Evolutionary conservation across 30 jellyfish, hydroid and myxozoan species (phyloP).

Genomic region (Aurelia sp.): DNA sequence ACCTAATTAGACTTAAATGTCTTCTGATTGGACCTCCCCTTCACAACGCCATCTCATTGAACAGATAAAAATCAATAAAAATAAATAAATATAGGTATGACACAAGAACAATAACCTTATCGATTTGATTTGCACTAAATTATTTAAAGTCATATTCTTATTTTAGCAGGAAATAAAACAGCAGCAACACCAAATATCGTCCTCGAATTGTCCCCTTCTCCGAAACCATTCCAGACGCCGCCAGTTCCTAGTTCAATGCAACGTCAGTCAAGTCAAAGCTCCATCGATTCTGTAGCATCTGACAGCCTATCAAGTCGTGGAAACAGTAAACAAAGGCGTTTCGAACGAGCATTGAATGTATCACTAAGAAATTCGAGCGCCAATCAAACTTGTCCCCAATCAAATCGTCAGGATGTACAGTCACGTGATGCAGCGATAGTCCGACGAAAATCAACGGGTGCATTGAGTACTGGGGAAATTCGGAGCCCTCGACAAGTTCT

Average conservation of each 20-base stretch:
- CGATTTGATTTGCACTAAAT: too few relatives aligned
- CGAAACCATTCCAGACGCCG: neutral
- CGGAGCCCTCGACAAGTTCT: neutral
- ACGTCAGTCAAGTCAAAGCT: slow-evolving; percentile 55
- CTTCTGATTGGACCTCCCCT: too few relatives aligned
- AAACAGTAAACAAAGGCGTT: slow-evolving; percentile 27
- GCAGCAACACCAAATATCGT: too few relatives aligned
- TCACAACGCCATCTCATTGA: too few relatives aligned
- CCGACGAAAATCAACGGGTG: slow-evolving; percentile 15
- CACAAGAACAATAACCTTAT: too few relatives aligned
- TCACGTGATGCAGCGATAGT: slow-evolving; percentile 7
- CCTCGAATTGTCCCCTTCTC: neutral
- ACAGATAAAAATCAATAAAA: too few relatives aligned
- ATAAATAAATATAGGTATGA: too few relatives aligned
- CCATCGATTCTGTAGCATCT: slow-evolving; percentile 40
- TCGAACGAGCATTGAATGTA: slow-evolving; percentile 43
- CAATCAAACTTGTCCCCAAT: neutral
- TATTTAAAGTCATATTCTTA: too few relatives aligned
- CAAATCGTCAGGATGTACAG: slow-evolving; percentile 26
- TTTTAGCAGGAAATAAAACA: too few relatives aligned
- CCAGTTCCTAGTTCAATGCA: slow-evolving; percentile 14
- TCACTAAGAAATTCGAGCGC: slow-evolving; percentile 7
- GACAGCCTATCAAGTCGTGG: slow-evolving; percentile 58
- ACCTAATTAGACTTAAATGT: too few relatives aligned
- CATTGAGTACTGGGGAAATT: neutral